These are phyloP conservation scores for Vulpes lagopus DNA, from an alignment of 2,113 vertebrate genomes.

Conservation along the genomic window DNA sequence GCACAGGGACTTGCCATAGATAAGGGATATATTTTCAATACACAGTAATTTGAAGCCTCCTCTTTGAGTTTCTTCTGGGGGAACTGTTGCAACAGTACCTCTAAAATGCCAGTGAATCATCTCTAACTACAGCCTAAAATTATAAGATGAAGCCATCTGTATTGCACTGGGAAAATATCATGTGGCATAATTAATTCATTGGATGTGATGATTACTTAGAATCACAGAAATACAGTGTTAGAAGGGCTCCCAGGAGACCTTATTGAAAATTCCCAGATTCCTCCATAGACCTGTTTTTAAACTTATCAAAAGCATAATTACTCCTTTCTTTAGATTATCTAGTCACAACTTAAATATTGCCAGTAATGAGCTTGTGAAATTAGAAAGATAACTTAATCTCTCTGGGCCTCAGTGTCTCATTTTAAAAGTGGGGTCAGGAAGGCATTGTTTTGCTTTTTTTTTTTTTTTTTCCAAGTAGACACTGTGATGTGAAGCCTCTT, in stretches of 20 bases:
- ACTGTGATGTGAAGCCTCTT: not conserved
- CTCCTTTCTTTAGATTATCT: slow-evolving; percentile 44
- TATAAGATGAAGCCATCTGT: slow-evolving; percentile 75
- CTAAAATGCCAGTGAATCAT: slow-evolving; percentile 79
- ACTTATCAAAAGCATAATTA: slow-evolving; percentile 60
- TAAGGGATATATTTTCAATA: slow-evolving; percentile 1
- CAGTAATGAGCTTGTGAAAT: slow-evolving; percentile 32
- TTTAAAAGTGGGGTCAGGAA: not conserved
- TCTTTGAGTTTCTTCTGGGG: slow-evolving; percentile 55
- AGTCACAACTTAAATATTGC: slow-evolving; percentile 44
- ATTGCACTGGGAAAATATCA: slow-evolving; percentile 71
- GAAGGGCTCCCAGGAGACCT: slow-evolving; percentile 46
- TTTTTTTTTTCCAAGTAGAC: not conserved
- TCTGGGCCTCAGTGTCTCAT: not conserved
- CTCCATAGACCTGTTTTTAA: slow-evolving; percentile 49
- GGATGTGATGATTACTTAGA: slow-evolving; percentile 62
- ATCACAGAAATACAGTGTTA: slow-evolving; percentile 43
- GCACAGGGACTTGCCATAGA: not conserved
- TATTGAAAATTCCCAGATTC: slow-evolving; percentile 37
- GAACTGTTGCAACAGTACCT: slow-evolving; percentile 49
- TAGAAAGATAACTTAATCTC: slow-evolving; percentile 1
- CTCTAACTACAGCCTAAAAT: slow-evolving; percentile 72
- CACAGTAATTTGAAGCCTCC: slow-evolving; percentile 15
- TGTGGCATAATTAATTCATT: slow-evolving; percentile 74
- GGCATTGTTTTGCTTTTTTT: not conserved